phyloP scores from a whole-genome alignment of 2,113 vertebrate genomes.

The Antigone vipio region DNA sequence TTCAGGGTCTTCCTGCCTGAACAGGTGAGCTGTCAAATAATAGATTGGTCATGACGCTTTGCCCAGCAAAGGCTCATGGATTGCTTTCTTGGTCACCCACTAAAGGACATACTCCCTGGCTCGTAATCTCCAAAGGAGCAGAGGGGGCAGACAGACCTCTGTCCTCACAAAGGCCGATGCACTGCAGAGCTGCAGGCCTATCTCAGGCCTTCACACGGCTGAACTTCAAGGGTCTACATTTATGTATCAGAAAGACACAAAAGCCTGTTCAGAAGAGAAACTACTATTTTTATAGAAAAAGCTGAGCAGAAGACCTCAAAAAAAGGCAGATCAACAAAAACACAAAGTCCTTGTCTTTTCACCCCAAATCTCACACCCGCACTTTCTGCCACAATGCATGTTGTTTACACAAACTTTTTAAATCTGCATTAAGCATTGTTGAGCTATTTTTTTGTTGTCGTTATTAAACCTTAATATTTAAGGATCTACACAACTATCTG shows the following conservation, averaged over 20 bases:
- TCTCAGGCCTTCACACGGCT: not conserved
- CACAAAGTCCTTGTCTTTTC: not conserved
- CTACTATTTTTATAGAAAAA: not conserved
- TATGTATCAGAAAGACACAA: not conserved
- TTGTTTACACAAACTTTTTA: not conserved
- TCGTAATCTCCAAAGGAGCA: not conserved
- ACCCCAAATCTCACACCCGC: not conserved
- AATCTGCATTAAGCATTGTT: not conserved
- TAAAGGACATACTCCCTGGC: not conserved
- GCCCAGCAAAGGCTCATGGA: not conserved
- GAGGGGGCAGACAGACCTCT: not conserved
- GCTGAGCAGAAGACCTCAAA: not conserved
- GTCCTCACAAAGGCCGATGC: not conserved
- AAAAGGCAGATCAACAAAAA: not conserved
- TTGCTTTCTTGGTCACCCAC: not conserved
- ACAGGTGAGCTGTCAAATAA: not conserved
- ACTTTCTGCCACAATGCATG: not conserved
- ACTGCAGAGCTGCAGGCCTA: not conserved
- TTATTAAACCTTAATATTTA: not conserved
- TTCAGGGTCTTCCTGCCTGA: not conserved
- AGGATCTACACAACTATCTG: not conserved
- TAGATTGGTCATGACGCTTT: accelerated
- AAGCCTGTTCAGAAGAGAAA: not conserved
- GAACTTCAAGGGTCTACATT: not conserved
- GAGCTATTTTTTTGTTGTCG: not conserved